phyloP scores from a whole-genome alignment of 2,113 vertebrate species.

The Phoenicopterus ruber region DNA sequence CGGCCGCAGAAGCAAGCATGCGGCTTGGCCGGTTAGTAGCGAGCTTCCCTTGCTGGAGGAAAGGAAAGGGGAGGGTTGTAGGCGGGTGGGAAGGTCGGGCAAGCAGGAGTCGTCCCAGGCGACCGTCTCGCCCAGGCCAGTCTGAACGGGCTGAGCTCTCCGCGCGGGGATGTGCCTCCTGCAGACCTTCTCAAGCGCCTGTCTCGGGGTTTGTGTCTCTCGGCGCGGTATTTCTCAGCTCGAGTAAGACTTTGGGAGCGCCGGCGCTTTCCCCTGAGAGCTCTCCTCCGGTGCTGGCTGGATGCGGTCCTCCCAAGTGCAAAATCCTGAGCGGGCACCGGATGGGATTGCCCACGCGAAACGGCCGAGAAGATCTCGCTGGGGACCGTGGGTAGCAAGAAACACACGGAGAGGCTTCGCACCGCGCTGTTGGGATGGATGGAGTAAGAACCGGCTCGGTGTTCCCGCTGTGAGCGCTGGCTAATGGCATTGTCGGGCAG shows the following conservation, averaged over 20 bases:
- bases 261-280: neutral
- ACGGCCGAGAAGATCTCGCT: neutral
- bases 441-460: neutral
- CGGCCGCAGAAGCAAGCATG: neutral
- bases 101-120: neutral
- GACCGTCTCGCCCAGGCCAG: neutral
- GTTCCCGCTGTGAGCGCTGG: neutral
- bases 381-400: neutral
- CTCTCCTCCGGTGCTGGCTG: neutral
- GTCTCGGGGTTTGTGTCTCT: neutral
- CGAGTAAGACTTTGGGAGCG: neutral
- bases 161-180: neutral
- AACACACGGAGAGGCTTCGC: neutral
- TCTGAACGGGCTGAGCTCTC: too few relatives aligned
- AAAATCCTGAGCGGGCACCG: neutral
- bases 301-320: neutral
- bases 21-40: neutral
- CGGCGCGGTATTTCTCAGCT: fast-evolving
- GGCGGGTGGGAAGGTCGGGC: neutral
- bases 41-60: neutral
- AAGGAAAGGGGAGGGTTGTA: neutral
- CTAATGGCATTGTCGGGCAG: neutral
- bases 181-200: neutral
- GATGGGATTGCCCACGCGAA: neutral
- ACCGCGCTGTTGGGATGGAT: too few relatives aligned